Evolutionary conservation across 1,140 invertebrate genomes (phyloP), one percentile per base, ranked within the genome.

Genomic region (Kradibia gibbosae): DNA sequence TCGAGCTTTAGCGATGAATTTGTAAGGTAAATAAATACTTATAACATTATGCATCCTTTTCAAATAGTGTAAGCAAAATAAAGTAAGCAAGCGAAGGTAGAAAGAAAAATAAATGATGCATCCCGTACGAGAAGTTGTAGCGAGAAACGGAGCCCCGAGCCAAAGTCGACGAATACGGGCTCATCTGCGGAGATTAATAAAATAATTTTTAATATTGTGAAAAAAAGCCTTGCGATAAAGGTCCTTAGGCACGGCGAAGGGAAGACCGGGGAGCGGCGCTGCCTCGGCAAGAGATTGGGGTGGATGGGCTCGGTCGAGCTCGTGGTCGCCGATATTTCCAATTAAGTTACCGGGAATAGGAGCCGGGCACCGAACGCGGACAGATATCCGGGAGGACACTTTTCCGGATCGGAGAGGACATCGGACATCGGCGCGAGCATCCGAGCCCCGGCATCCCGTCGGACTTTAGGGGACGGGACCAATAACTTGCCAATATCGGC

Each of bases 401-500:
- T 88, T 85, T 73, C 77, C 65, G 85, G 87, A 87, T 88, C 88
- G 88, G 73, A 79, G 57, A 78, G 71, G 53, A 79, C 53, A 78
- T 79, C 74, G 42, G 57, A 20, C 67, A n/a, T 42, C 45, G 1
- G 3, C 39, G 48, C 83, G 13, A 57, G 82, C 77, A 53, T 80
- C 74, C 50, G 70, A 81, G 50, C 80, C 81, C 82, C 82, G 72
- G 82, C 81, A 82, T 84, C 75, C 67, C 62, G 45, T 13, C 48
- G 76, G 50, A 25, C 36, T 34, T 77, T 78, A 81, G 83, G 65
- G 82, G 85, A 75, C 82, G 82, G 83, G 83, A 84, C 89, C 89
- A 90, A 91, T 91, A 91, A 91, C 89, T 91, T 88, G 88, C 89
- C 90, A 91, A 91, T 91, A 91, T 90, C 89, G 88, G 84, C 85